These are phyloP conservation scores for Phalloptychus januarius DNA, from an alignment of 2,797 vertebrate genomes.

Conservation along the genomic window DNA sequence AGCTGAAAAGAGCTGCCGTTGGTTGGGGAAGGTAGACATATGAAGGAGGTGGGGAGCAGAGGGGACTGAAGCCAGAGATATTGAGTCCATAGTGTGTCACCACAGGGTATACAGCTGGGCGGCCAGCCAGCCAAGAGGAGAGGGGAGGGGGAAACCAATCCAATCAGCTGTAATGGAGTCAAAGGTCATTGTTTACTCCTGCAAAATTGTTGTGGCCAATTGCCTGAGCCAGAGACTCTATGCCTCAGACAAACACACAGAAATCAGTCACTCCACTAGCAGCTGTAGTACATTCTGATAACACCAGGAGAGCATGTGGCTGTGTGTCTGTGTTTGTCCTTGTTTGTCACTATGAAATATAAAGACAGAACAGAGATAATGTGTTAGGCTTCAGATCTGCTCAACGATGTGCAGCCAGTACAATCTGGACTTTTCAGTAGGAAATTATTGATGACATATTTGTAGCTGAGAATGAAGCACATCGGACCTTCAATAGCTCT, in stretches of 20 bases:
- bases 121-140: constrained; percentile 40
- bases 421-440: constrained; percentile 4
- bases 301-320: constrained; percentile 30
- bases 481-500: not conserved
- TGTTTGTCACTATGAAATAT: constrained; percentile 47
- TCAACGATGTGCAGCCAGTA: constrained; percentile 1
- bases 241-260: constrained; percentile 22
- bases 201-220: constrained; percentile 62
- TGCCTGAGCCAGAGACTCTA: constrained; percentile 50
- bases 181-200: constrained; percentile 77
- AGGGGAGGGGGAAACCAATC: constrained; percentile 53
- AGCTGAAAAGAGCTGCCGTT: constrained; percentile 3
- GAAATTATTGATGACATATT: constrained; percentile 37
- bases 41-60: not conserved
- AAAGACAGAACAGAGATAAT: constrained; percentile 9
- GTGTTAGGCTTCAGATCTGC: constrained; percentile 35
- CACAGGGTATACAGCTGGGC: constrained; percentile 49
- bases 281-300: constrained; percentile 55
- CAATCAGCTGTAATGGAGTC: constrained; percentile 79
- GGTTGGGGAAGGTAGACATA: constrained; percentile 9
- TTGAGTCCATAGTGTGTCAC: constrained; percentile 45
- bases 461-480: constrained; percentile 1
- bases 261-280: constrained; percentile 38
- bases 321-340: constrained; percentile 35
- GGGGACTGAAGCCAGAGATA: constrained; percentile 18